Evolutionary conservation across 2,888 invertebrate species (phyloP).

Genomic region (Watsonalla binaria): DNA sequence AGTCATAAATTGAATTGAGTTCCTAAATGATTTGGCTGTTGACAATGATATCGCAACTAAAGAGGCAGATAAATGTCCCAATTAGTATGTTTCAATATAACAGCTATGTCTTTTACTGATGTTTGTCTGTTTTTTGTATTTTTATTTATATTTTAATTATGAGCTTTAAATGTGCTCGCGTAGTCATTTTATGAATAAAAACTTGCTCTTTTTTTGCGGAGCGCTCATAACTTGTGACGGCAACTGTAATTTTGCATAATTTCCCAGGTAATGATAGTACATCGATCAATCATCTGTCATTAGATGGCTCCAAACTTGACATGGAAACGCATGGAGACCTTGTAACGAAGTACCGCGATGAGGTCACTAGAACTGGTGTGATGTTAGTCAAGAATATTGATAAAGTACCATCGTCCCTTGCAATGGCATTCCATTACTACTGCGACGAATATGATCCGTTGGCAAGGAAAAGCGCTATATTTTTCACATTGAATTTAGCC

Average conservation of each 20-base stretch:
- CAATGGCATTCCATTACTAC: slow-evolving; percentile 73
- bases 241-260: neutral
- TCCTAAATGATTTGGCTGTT: too few species aligned
- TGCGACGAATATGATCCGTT: slow-evolving; percentile 71
- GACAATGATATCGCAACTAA: too few species aligned
- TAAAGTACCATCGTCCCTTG: slow-evolving; percentile 52
- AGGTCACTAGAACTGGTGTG: slow-evolving; percentile 51
- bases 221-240: too few species aligned
- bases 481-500: slow-evolving; percentile 62
- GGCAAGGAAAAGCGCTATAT: slow-evolving; percentile 63
- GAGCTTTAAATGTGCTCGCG: too few species aligned
- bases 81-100: neutral
- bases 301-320: slow-evolving; percentile 42
- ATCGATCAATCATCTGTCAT: slow-evolving; percentile 37
- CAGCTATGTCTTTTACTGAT: too few species aligned
- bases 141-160: too few species aligned
- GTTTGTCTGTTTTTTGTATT: too few species aligned
- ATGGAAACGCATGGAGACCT: slow-evolving; percentile 53
- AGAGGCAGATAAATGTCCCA: too few species aligned
- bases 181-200: neutral
- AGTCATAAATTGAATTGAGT: neutral
- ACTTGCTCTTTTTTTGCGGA: too few species aligned
- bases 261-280: slow-evolving; percentile 51
- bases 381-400: slow-evolving; percentile 61
- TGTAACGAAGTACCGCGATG: slow-evolving; percentile 44